Evolutionary conservation across 1,140 invertebrate genomes (phyloP), one percentile per base, ranked within the genome.

Genomic region (Ceratina japonica): DNA sequence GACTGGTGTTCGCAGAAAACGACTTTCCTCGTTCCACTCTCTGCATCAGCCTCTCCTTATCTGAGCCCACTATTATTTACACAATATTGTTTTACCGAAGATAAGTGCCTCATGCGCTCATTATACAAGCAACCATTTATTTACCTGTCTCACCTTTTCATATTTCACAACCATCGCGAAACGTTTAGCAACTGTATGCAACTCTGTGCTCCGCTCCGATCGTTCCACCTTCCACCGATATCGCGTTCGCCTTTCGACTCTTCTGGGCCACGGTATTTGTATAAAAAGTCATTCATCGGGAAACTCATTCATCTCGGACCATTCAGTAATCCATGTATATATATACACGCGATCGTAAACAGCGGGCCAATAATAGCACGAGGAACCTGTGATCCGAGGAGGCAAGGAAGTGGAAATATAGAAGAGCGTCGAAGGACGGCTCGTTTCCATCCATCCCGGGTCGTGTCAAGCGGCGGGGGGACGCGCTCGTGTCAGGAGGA

Each of bases 81-180:
- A 73, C 84, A 76, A 85, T 78, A 71, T 75, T 88, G 81, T 89
- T 89, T 85, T 86, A 79, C 75, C 56, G 76, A 31, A 83, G 88
- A 89, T 89, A 89, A 89, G 81, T 82, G 74, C 68, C 27, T 62
- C 78, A 56, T 80, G 16, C 64, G 62, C 24, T 78, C 66, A 76
- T 82, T 85, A 81, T 83, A 65, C 56, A 72, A 61, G 22, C 75
- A 51, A 24, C 37, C 64, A 64, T 81, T 80, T 87, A 76, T 87
- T 86, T 88, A 64, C 76, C 73, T 54, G 59, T 56, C 74, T 81
- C 64, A 70, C 65, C 79, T 71, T 65, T 74, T 37, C 13, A 3
- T 79, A 79, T 84, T 82, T 81, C 82, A 85, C 63, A 71, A 75
- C 37, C 65, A 18, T 20, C 37, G 51, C 16, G 56, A 65, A 62